Evolutionary conservation across 2,797 vertebrate genomes (phyloP).

Genomic region (Siniperca scherzeri): DNA sequence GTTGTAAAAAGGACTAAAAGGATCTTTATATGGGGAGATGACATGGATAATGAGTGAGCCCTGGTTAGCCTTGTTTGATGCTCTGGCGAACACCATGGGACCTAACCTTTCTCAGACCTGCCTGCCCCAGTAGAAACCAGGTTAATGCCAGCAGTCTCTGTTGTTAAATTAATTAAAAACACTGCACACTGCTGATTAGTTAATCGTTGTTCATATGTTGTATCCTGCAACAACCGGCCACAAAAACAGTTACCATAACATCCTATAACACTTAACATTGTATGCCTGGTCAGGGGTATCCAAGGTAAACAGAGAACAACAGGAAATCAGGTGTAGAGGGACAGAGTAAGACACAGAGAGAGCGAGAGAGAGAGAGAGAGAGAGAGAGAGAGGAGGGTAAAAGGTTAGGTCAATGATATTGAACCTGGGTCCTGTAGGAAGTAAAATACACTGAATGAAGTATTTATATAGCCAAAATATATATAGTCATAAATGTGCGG

Average conservation of each 20-base stretch:
- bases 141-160: not conserved
- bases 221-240: not conserved
- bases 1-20: conserved; percentile 9
- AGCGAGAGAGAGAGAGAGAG: not conserved
- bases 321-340: conserved; percentile 13
- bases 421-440: not conserved
- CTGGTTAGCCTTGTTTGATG: conserved; percentile 22
- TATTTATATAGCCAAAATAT: too few species aligned
- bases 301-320: conserved; percentile 38
- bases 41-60: not conserved
- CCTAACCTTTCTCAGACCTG: not conserved
- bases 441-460: too few species aligned
- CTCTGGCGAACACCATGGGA: not conserved
- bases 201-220: not conserved
- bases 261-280: conserved; percentile 10
- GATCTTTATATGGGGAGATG: conserved; percentile 9
- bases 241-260: conserved; percentile 22
- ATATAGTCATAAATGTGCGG: too few species aligned
- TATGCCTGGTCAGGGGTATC: conserved; percentile 16
- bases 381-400: not conserved
- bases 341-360: not conserved
- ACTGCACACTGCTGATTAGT: conserved; percentile 11
- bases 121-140: conserved; percentile 4
- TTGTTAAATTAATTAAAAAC: conserved; percentile 32
- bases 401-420: not conserved